Percentiles rank a stretch among this genome's conserved stretches.
phyloP scores from a whole-genome alignment of 2,113 vertebrate species.

The Tauraco erythrolophus region DNA sequence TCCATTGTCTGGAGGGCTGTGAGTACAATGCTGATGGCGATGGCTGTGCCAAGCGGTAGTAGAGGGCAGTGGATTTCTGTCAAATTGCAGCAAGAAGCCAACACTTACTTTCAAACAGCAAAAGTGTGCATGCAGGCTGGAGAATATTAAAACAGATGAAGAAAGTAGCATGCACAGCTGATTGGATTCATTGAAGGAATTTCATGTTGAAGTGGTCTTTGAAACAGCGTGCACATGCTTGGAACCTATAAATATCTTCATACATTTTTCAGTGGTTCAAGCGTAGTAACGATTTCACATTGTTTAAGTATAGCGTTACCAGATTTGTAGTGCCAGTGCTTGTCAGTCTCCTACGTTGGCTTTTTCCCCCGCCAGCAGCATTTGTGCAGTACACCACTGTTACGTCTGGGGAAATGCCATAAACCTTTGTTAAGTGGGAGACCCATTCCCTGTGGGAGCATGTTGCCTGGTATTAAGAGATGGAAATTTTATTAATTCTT shows the following conservation, averaged over 20 bases:
- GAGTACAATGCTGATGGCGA: neutral
- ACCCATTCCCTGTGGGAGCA: neutral
- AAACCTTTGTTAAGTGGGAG: neutral
- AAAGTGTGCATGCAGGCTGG: accelerated
- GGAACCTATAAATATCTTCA: constrained; percentile 10
- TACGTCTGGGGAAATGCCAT: neutral
- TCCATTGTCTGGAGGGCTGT: neutral
- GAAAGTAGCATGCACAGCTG: neutral
- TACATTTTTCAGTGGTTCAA: constrained; percentile 36
- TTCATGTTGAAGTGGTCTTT: neutral
- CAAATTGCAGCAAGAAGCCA: neutral
- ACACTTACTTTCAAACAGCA: neutral
- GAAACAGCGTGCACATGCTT: neutral
- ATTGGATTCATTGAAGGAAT: neutral
- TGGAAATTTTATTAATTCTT: constrained; percentile 37
- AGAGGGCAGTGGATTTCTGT: neutral
- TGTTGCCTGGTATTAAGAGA: neutral
- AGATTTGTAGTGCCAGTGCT: neutral
- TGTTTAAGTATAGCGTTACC: neutral
- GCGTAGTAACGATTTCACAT: constrained; percentile 18
- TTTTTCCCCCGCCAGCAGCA: neutral
- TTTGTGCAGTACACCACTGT: neutral
- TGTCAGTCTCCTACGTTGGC: neutral
- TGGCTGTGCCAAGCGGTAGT: neutral
- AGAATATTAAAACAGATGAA: neutral